Evolutionary conservation across 2,888 invertebrate species (phyloP), one percentile per base, ranked within the genome.

Genomic region (Muschampia plurimacula): DNA sequence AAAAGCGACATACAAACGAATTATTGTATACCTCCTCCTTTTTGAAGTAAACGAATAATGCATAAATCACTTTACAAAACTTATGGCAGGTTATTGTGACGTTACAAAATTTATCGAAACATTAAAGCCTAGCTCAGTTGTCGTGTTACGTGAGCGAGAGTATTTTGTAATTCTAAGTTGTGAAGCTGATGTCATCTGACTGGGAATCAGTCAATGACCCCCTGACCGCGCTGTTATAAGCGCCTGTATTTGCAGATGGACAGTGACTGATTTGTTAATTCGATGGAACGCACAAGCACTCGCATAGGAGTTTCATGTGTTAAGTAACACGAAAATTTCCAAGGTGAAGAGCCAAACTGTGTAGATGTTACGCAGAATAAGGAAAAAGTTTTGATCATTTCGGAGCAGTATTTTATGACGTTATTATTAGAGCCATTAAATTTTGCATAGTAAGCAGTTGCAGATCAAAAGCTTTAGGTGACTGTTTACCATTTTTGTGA

Each of bases 171-270:
- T 89, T 85, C 84, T 84, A 87, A 87, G 87, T 83, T 85, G 86
- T 86, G 82, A 86, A 82, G 85, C 85, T 89, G 91, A 91, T 93
- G 92, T 91, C 90, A 91, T 90, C 84, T 80, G 85, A 90, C 89
- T 91, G 90, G 88, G 84, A 85, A 84, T 77, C 89, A 90, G 92
- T 89, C 91, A 89, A 89, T 90, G 93, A 93, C 93, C 93, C 80
- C 88, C 83, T 93, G 91, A 91, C 93, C 90, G 84, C 83, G 85
- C 87, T 86, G 85, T 81, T 82, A 86, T 80, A 86, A 84, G 82
- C 82, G 84, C 82, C 81, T 82, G 83, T 84, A 82, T 78, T 83
- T 82, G 82, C 72, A 55, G 74, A 75, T 77, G 76, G 79, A 82
- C 81, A 77, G 76, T 81, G 80, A 80, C 81, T 81, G 82, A 82